Percentiles rank a stretch among this genome's conserved stretches.
phyloP scores from a whole-genome alignment of 2,888 invertebrate genomes.

The Pseudococcus longispinus region DNA sequence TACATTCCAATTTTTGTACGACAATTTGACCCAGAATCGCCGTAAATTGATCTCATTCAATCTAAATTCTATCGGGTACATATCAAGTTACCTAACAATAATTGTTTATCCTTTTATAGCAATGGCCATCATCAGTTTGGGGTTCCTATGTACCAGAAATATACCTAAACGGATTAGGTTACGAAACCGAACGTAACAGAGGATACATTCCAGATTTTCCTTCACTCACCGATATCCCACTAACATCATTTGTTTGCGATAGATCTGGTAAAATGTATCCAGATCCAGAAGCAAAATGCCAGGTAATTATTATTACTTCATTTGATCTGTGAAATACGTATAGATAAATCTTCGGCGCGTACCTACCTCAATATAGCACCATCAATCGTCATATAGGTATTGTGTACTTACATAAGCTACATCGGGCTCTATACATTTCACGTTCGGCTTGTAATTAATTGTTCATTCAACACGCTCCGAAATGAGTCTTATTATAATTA shows the following conservation, averaged over 20 bases:
- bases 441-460: conserved; percentile 24
- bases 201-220: conserved; percentile 56
- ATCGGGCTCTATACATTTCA: not conserved
- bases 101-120: not conserved
- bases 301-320: conserved; percentile 59
- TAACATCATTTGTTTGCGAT: conserved; percentile 59
- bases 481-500: not conserved
- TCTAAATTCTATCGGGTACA: not conserved
- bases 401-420: not conserved
- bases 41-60: not conserved
- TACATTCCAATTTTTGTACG: no score
- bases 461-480: conserved; percentile 10
- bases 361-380: not conserved
- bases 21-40: no score
- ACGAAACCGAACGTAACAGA: conserved; percentile 26
- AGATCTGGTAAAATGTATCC: conserved; percentile 60
- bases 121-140: conserved; percentile 43
- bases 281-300: conserved; percentile 61
- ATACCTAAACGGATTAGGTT: conserved; percentile 36
- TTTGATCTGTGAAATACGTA: not conserved
- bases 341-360: not conserved
- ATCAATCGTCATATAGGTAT: not conserved
- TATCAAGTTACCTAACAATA: not conserved
- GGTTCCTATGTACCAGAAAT: conserved; percentile 47
- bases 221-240: conserved; percentile 58